Conservation (phyloP, 2,113 vertebrate genomes). For the Marmota monax region DNA sequence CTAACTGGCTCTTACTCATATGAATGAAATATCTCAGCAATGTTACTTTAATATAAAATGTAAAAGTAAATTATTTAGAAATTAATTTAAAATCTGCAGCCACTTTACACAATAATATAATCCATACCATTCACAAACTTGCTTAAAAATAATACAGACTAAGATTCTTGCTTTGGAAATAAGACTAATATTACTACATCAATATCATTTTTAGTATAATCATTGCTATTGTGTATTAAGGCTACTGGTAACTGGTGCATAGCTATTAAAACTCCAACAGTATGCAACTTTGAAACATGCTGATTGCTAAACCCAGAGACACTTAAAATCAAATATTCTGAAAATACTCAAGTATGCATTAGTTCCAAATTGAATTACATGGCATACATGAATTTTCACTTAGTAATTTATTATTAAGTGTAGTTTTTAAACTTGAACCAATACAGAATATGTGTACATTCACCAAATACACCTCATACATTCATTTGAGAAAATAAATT, state of each 20-base stretch:
- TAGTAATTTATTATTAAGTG: constrained; percentile 54
- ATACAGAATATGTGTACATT: not conserved
- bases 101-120: constrained; percentile 73
- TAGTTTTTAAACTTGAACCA: not conserved
- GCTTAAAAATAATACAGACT: not conserved
- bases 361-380: constrained; percentile 35
- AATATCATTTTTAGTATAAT: constrained; percentile 70
- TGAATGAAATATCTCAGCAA: not conserved
- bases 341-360: constrained; percentile 52
- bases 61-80: constrained; percentile 74
- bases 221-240: not conserved
- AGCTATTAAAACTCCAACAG: not conserved
- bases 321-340: constrained; percentile 56
- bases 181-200: constrained; percentile 35
- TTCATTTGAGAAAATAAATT: not conserved
- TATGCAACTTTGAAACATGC: constrained; percentile 55
- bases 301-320: constrained; percentile 15
- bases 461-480: not conserved
- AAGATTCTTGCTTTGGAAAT: constrained; percentile 53
- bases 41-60: constrained; percentile 38
- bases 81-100: constrained; percentile 57
- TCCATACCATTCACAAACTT: constrained; percentile 49
- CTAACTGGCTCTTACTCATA: constrained; percentile 48
- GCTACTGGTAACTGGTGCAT: not conserved
- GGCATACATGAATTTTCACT: constrained; percentile 20